A percentile compares a stretch with the other conserved stretches of the same genome.
phyloP scores from a whole-genome alignment of 2,888 invertebrate species.

The Thymelicus acteon region DNA sequence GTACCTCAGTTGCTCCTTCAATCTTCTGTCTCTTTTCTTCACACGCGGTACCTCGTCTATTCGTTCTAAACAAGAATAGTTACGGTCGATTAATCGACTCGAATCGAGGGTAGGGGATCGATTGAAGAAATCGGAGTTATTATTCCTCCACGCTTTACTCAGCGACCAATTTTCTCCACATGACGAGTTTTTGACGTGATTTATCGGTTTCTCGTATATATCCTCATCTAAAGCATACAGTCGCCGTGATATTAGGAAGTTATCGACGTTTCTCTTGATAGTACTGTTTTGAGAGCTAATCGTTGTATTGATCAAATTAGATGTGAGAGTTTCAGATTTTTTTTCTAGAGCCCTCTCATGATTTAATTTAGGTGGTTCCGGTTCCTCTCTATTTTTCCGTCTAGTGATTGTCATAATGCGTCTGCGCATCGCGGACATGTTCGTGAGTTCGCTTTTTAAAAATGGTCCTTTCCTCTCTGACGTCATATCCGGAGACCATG shows the following conservation, averaged over 20 bases:
- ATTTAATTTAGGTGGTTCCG: constrained; percentile 64
- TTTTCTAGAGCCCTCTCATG: constrained; percentile 48
- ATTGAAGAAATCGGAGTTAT: constrained; percentile 68
- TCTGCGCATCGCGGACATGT: constrained; percentile 77
- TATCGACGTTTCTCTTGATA: constrained; percentile 72
- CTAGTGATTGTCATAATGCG: constrained; percentile 76
- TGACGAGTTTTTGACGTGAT: constrained; percentile 60
- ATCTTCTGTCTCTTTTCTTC: constrained; percentile 62
- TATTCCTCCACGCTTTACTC: constrained; percentile 79
- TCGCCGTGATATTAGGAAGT: constrained; percentile 68
- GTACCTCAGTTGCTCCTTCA: constrained; percentile 80
- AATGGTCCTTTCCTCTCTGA: constrained; percentile 72
- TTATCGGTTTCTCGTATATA: constrained; percentile 76
- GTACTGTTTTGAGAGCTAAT: constrained; percentile 75
- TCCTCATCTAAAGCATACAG: constrained; percentile 76
- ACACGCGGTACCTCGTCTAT: constrained; percentile 74
- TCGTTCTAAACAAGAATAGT: constrained; percentile 59
- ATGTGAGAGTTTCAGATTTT: constrained; percentile 67
- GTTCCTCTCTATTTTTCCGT: constrained; percentile 63
- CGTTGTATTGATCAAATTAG: constrained; percentile 70
- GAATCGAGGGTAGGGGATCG: constrained; percentile 62
- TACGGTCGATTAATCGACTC: constrained; percentile 56
- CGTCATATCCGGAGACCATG: constrained; percentile 82
- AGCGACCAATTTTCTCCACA: constrained; percentile 82
- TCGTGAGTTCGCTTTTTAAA: constrained; percentile 75